phyloP scores from a whole-genome alignment of 1,140 invertebrate genomes.

The Temnothorax longispinosus region DNA sequence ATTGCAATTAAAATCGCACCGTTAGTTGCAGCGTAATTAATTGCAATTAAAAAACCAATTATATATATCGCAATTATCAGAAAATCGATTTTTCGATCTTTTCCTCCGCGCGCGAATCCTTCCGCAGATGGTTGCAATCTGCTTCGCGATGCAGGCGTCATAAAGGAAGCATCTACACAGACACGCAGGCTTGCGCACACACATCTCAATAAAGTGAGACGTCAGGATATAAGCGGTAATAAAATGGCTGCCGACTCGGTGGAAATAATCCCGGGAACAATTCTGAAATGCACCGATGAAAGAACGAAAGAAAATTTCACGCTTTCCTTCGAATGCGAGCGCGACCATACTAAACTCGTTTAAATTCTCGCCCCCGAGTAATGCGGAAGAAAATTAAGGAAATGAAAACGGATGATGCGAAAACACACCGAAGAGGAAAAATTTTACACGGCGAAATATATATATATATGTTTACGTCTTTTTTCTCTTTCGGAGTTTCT shows the following conservation, averaged over 20 bases:
- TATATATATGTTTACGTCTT: conserved; percentile 12
- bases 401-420: conserved; percentile 69
- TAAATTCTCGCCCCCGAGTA: conserved; percentile 59
- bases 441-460: not conserved
- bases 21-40: not conserved
- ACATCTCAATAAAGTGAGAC: not conserved
- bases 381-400: conserved; percentile 61
- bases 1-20: not conserved
- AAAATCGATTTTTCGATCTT: not conserved
- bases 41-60: not conserved
- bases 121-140: not conserved
- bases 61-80: not conserved
- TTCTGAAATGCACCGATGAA: not conserved
- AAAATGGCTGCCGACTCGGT: not conserved
- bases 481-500: not conserved
- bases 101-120: not conserved
- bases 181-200: not conserved
- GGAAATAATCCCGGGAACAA: not conserved
- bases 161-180: not conserved
- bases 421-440: conserved; percentile 2
- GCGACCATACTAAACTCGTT: conserved; percentile 33
- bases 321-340: not conserved
- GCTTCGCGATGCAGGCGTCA: conserved; percentile 2
- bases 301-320: conserved; percentile 22
- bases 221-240: not conserved